Conservation (phyloP, 1,140 invertebrate genomes). For the Eupristina koningsbergeri region DNA sequence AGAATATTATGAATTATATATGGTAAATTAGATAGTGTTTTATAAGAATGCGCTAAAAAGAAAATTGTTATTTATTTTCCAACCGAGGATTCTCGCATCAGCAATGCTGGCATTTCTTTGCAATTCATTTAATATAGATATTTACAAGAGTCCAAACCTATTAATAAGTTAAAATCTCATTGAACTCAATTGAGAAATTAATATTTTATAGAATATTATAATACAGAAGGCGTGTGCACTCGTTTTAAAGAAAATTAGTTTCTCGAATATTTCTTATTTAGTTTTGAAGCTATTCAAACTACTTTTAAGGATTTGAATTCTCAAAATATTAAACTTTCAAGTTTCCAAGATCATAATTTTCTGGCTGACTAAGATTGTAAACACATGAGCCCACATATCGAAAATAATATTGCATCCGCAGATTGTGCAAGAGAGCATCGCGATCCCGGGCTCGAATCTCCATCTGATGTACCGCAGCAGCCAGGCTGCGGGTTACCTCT, state of each 20-base stretch:
- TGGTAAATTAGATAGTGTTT: too few species aligned
- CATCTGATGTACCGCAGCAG: constrained; percentile 95
- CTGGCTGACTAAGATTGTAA: background rate
- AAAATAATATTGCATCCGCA: constrained; percentile 64
- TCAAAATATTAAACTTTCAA: background rate
- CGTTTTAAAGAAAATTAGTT: background rate
- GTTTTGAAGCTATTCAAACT: background rate
- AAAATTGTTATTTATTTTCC: background rate
- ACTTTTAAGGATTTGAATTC: background rate
- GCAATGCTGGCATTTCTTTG: background rate
- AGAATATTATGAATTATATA: too few species aligned
- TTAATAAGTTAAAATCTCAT: background rate
- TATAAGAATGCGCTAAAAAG: background rate
- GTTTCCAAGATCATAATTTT: background rate
- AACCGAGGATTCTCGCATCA: background rate
- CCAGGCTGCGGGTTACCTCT: constrained; percentile 92
- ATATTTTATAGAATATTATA: background rate
- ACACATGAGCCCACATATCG: background rate
- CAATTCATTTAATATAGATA: background rate
- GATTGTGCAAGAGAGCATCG: constrained; percentile 95
- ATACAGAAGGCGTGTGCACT: background rate
- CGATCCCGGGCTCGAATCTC: constrained; percentile 92
- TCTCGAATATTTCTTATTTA: background rate
- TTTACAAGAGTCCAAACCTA: background rate
- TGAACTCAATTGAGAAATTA: background rate